phyloP scores from a whole-genome alignment of 1,140 invertebrate genomes.

The Drosophila repletoides region DNA sequence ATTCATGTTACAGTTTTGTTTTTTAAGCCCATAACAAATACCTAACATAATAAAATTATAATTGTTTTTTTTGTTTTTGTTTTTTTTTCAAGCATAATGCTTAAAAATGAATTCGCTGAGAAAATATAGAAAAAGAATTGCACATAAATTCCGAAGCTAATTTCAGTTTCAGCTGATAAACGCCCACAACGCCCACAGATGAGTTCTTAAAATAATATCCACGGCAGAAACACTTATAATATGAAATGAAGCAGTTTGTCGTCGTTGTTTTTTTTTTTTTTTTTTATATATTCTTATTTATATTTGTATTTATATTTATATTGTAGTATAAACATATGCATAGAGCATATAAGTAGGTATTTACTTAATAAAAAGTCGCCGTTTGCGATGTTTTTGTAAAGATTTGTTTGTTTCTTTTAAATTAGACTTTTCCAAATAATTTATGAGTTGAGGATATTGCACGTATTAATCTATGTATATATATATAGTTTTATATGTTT shows the following conservation, averaged over 20 bases:
- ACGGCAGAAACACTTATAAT: constrained; percentile 14
- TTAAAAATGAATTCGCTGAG: constrained; percentile 6
- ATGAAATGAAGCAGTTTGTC: constrained; percentile 8
- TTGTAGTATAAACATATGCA: not conserved
- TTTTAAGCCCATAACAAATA: too few relatives aligned
- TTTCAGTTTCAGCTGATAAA: constrained; percentile 13
- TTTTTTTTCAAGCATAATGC: constrained; percentile 3
- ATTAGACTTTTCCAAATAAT: constrained; percentile 10
- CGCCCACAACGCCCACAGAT: constrained; percentile 27
- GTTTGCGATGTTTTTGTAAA: constrained; percentile 13
- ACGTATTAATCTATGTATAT: not conserved
- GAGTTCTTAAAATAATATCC: constrained; percentile 45
- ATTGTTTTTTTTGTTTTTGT: too few relatives aligned
- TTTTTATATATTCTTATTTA: constrained; percentile 15
- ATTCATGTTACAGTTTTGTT: too few relatives aligned
- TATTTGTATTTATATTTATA: too few relatives aligned
- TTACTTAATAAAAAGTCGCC: constrained; percentile 24
- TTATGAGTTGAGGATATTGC: not conserved
- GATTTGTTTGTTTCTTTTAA: not conserved
- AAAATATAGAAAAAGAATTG: constrained; percentile 7
- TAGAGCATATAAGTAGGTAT: constrained; percentile 9
- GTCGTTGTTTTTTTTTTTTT: too few relatives aligned
- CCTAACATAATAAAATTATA: too few relatives aligned
- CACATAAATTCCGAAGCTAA: constrained; percentile 60
- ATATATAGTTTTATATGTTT: not conserved